Evolutionary conservation across 2,888 invertebrate species (phyloP), one percentile per base, ranked within the genome.

Genomic region (Seira sanloemensis): DNA sequence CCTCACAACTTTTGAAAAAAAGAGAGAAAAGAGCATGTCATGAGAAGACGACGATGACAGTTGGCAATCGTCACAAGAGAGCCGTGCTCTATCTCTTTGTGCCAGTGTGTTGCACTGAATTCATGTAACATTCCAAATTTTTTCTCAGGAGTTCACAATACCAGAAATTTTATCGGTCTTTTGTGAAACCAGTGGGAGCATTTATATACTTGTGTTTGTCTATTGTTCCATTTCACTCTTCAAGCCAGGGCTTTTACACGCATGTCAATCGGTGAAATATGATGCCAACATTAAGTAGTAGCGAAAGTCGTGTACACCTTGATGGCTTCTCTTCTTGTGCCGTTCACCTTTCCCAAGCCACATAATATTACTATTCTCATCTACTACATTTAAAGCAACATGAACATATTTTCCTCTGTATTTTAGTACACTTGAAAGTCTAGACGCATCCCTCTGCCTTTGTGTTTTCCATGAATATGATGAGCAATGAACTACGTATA

Each of bases 21-120:
- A 37, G 12, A 37, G 37, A 37, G 37, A 37, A 37, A 37, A 37
- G 37, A 37, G 72, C 69, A 62, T 75, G 81, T 74, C 81, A 82
- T 37, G 18, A 23, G 26, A 37, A 76, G 62, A 65, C 21, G 50
- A 76, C 50, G 82, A 76, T 82, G 82, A 82, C 82, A 82, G 82
- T 82, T 82, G 82, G 82, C 82, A 82, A 77, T 82, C 76, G 69
- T 76, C 66, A 37, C 58, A 18, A 24, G 9, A 9, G 37, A 37
- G 7, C 37, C 37, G 37, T 37, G 37, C 12, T 25, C 24, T 67
- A 7, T 25, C 1, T 23, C 1, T 2, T 65, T 23, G 16, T 16
- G 1, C 1, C 67, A n/a, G n/a, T n/a, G n/a, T n/a, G n/a, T n/a
- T 25, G 24, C 25, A 67, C 23, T 25, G 16, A 2, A 23, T 67